Evolutionary conservation across 2,888 invertebrate species (phyloP), one percentile per base, ranked within the genome.

Genomic region (Agrotis ipsilon): DNA sequence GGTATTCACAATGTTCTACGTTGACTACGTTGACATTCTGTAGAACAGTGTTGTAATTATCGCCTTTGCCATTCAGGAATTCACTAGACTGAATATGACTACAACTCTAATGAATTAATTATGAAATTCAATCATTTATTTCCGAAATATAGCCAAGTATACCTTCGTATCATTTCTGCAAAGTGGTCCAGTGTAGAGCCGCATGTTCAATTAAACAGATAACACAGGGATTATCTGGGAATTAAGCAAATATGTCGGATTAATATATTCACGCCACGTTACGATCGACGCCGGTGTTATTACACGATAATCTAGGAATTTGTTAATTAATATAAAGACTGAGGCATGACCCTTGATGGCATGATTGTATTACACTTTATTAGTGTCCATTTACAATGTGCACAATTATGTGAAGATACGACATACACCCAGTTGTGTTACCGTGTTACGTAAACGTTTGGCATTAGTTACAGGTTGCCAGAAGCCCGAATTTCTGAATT

Each of bases 151-250:
- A 6, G 0, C 14, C 7, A 14, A 39, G 32, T 75, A 24, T 18
- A 7, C 48, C 72, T 79, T 75, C 72, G 65, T 21, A 11, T 1
- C 11, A 0, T 16, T 0, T 14, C 49, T 59, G 4, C 11, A 1
- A 1, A 9, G 58, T 63, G 68, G 27, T 5, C 0, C n/a, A 27
- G 46, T 68, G 75, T 66, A 66, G 43, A 51, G 58, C 72, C 64
- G 64, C 54, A 62, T 72, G 79, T 78, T 78, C 67, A 79, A 79
- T 79, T 79, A 79, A 79, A 75, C 58, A 72, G 79, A 78, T 78
- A 75, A 75, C 79, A 78, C 63, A 49, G 18, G 78, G 67, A 79
- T 75, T 72, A 79, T 79, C 75, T 68, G 65, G 75, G 62, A 75
- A 79, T 72, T 79, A 79, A 79, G 79, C 79, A 79, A 79, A 72